phyloP scores from a whole-genome alignment of 1,140 invertebrate genomes.

The Hydropsyche tenuis region DNA sequence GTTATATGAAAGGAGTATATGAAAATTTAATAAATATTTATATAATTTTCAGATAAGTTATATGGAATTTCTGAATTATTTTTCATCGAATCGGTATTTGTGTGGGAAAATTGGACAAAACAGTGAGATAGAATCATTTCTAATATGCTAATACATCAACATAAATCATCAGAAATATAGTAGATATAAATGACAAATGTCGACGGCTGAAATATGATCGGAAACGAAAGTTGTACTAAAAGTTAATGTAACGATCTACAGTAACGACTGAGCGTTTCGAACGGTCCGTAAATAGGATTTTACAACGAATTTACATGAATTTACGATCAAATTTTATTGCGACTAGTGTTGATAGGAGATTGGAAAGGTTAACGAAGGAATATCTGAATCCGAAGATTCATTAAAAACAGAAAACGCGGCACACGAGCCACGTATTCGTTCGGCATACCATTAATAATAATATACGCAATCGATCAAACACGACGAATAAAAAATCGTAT shows the following conservation, averaged over 20 bases:
- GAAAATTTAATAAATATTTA: too few species aligned
- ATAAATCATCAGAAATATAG: too few species aligned
- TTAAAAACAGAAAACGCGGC: background rate
- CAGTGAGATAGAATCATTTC: too few species aligned
- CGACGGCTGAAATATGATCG: background rate
- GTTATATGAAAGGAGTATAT: too few species aligned
- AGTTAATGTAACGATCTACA: background rate
- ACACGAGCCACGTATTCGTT: too few species aligned
- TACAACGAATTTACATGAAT: conserved; percentile 1
- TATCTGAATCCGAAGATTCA: background rate
- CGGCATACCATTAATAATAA: conserved; percentile 5
- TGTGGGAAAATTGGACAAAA: too few species aligned
- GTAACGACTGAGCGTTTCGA: background rate
- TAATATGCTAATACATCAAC: too few species aligned
- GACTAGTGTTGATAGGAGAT: background rate
- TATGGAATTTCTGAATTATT: too few species aligned
- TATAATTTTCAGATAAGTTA: too few species aligned
- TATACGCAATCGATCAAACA: background rate
- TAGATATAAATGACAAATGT: too few species aligned
- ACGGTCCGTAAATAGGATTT: background rate
- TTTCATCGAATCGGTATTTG: too few species aligned
- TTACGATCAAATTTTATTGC: conserved; percentile 13
- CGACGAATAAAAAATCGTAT: background rate
- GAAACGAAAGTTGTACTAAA: conserved; percentile 8
- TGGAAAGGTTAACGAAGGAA: conserved; percentile 9